Evolutionary conservation across 2,113 vertebrate species (phyloP), one percentile per base, ranked within the genome.

Genomic region (Embiotoca jacksoni): DNA sequence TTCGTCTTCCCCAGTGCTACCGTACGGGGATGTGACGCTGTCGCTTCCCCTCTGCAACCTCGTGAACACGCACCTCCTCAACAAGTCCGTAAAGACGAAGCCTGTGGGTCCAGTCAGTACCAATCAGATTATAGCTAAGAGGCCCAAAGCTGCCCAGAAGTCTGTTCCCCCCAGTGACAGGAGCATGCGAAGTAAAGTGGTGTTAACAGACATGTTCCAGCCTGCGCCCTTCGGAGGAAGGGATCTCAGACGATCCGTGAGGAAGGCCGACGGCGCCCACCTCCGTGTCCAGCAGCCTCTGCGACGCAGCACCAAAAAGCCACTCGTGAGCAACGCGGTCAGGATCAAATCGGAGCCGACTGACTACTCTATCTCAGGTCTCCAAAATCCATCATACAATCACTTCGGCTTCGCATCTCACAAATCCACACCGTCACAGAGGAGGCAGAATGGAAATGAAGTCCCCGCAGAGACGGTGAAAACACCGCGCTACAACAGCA

Each of bases 31-130:
- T 5, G 55, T 91, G 59, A 83, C 91, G 6, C 78, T 92, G 46
- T 76, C 92, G 0, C 84, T 94, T 31, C 92, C 94, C 8, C 92
- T 94, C 46, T 94, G 94, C 64, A 89, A 82, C 83, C 89, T 93
- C 0, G 83, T 88, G 10, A 94, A 91, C 66, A 86, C 84, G 60
- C 80, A 66, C 56, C 78, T 94, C 33, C 78, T 94, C 50, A 85
- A 79, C 31, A 92, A 90, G 70, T 60, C 86, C 0, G 88, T 65
- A 1, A 95, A 94, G 80, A 64, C 52, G 6, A 93, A 92, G 50
- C 77, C 86, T 6, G 71, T 35, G 10, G 67, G 75, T 50, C 54
- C 76, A 33, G 55, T 81, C 44, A 49, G 39, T 31, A 3, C 1
- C 1, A 61, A 78, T 70, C 33, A 75, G 67, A 79, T 88, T 5